Evolutionary conservation across 2,888 invertebrate genomes (phyloP), one percentile per base, ranked within the genome.

Genomic region (Lochmaea capreae): DNA sequence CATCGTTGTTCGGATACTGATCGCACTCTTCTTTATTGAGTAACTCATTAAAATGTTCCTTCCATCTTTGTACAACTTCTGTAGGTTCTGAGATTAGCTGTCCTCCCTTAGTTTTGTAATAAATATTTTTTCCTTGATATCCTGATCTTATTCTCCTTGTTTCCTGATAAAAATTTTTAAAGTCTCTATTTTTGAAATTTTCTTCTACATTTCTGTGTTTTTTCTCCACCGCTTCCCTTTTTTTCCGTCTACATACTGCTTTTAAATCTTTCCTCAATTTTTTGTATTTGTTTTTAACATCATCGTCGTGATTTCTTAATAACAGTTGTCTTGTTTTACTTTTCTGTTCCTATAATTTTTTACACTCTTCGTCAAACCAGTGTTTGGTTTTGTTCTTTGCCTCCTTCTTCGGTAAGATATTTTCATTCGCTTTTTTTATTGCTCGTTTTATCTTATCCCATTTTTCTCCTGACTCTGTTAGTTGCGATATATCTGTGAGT

Each of bases 301-400:
- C 39, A 6, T 33, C 39, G 39, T 61, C 12, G 9, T 61, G 33
- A 39, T 39, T 61, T 5, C 3, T 39, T n/a, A 61, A 14, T 11
- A 61, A 39, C 2, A 61, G 39, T n/a, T 61, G 39, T 39, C 39
- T 39, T 61, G 12, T 26, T 61, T 33, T 33, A 33, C 33, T 61
- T 61, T 61, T 61, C 61, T 61, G 33, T 42, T 61, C 61, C n/a
- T 6, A 33, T 59, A 59, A 43, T 22, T 59, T 22, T 59, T 59
- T 59, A 10, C 39, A 61, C 39, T 61, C 61, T 39, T 61, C 39
- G 6, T 61, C 61, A 61, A 39, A 61, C 39, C 33, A 61, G n/a
- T 11, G 33, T 3, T 61, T 61, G 12, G 39, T 61, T 39, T 61
- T 42, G 2, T 39, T 39, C n/a, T 61, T 39, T 39, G 12, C 12